Conservation (phyloP, 2,888 invertebrate genomes). For the Rhyacophila evoluta region DNA sequence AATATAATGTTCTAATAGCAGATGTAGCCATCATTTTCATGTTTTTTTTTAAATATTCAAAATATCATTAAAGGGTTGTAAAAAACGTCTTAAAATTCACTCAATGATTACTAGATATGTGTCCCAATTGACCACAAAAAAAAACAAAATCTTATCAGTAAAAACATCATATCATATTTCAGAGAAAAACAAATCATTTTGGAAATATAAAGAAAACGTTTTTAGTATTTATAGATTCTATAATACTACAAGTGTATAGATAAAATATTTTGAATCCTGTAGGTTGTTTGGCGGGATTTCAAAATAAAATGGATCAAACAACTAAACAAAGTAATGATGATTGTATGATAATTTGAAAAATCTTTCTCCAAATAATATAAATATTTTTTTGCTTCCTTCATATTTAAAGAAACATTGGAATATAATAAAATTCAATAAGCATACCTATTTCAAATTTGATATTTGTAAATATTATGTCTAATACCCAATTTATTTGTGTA, state of each 20-base stretch:
- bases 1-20: neutral
- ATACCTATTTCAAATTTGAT: no score
- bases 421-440: no score
- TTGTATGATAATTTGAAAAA: no score
- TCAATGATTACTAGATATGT: no score
- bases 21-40: neutral
- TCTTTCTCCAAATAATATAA: no score
- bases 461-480: no score
- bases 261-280: neutral
- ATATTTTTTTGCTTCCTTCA: no score
- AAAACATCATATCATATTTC: conserved; percentile 3
- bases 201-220: neutral
- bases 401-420: no score
- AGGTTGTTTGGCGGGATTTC: neutral
- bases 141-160: neutral
- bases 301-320: no score
- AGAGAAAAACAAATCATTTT: conserved; percentile 17
- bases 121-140: neutral
- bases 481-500: no score
- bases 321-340: no score
- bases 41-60: neutral
- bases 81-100: neutral
- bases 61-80: neutral
- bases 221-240: conserved; percentile 2
- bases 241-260: neutral